Base-by-base conservation (phyloP, 1,140 invertebrate genomes). In the Lepidurus arcticus region DNA sequence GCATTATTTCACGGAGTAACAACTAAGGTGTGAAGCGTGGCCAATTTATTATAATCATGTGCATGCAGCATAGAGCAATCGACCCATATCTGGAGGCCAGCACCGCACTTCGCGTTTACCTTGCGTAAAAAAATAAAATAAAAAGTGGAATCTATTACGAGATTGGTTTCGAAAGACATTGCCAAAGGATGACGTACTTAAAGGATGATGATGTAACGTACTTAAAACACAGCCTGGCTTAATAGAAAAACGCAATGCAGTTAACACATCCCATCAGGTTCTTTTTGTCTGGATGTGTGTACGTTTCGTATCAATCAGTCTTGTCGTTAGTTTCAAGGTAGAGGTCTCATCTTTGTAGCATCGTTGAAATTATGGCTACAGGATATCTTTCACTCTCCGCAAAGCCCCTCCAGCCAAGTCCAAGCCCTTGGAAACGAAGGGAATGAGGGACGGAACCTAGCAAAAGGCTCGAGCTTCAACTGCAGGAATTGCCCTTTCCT, bases 371-470 rank as follows among this genome's bases (percentile, higher is more conserved):
- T 65, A 65, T 65, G 53, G 53, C 13, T 21, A 65, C 13, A 65
- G 53, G 53, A 65, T 65, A 21, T 65, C 53, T 65, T 65, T 65
- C 53, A 65, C 53, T 65, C 53, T 65, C 53, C 53, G 53, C 53
- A 65, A 65, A 65, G 53, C 6, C 53, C 53, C 53, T 65, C 16
- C 53, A 65, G 53, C 53, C 53, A 65, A 65, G 13, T 65, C 53
- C 53, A 65, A 65, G 53, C 53, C 53, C 9, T 11, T 65, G 53
- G 53, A 65, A 65, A 1, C 53, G 10, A 16, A 47, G 10, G 45
- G 45, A 47, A 47, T 47, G 34, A 34, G 34, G 34, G 34, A 34
- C 34, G 34, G 34, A 34, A 34, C 34, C 4, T 3, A 34, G 3
- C 53, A 13, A 65, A 13, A 7, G 21, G 21, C n/a, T 65, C 53